These are phyloP conservation scores for Tenodera sinensis DNA, from an alignment of 2,888 invertebrate genomes.

Conservation along the genomic window DNA sequence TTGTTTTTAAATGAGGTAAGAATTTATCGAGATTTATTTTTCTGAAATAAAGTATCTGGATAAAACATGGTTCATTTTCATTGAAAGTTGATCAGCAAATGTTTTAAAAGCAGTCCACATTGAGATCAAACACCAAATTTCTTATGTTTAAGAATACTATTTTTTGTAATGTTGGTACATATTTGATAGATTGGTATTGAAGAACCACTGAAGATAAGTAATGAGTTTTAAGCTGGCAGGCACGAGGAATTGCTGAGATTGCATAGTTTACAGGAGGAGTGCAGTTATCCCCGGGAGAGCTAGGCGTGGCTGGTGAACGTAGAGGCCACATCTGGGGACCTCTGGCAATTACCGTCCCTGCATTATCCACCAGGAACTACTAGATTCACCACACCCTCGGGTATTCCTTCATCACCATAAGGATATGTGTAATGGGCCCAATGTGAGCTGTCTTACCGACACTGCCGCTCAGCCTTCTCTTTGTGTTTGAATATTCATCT, in stretches of 20 bases:
- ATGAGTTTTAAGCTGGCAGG: neutral
- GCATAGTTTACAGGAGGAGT: neutral
- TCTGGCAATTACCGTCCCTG: neutral
- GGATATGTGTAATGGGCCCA: neutral
- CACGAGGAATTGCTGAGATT: neutral
- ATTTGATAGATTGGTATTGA: too few species aligned
- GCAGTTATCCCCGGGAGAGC: neutral
- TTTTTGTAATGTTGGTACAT: too few species aligned
- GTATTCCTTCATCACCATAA: neutral
- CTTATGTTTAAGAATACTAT: too few species aligned
- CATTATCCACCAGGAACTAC: neutral
- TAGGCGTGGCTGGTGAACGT: neutral
- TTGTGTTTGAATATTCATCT: neutral
- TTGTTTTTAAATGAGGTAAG: too few species aligned
- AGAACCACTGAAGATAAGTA: too few species aligned
- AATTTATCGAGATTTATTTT: too few species aligned
- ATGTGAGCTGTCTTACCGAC: neutral
- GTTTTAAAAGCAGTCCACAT: too few species aligned
- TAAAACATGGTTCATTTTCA: too few species aligned
- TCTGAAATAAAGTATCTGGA: too few species aligned
- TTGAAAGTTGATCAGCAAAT: too few species aligned
- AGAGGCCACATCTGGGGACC: neutral
- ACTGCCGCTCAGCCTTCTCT: neutral
- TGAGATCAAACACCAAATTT: too few species aligned
- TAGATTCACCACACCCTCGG: neutral